These are phyloP conservation scores for Paramacrobiotus metropolitanus DNA, from an alignment of 1,140 invertebrate species.

Conservation along the genomic window DNA sequence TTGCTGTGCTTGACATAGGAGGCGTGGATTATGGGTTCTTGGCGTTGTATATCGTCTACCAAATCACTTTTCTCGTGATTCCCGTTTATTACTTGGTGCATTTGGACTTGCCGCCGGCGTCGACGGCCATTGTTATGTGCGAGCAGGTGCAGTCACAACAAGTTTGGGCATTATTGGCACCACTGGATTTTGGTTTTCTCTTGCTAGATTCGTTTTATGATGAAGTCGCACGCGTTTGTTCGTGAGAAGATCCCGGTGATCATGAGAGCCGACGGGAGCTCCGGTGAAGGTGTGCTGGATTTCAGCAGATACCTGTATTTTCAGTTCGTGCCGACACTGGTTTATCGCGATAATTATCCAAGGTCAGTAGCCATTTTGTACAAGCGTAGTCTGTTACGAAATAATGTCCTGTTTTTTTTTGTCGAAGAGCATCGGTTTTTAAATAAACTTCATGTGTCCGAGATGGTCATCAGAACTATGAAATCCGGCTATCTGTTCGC, in stretches of 20 bases:
- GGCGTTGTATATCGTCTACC: conserved; percentile 19
- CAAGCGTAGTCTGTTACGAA: too few relatives aligned
- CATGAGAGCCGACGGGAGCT: conserved; percentile 6
- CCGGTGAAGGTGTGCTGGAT: conserved; percentile 26
- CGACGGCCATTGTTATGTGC: conserved; percentile 30
- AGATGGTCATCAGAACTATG: too few relatives aligned
- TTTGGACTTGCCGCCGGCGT: conserved; percentile 32
- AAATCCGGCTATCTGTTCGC: too few relatives aligned
- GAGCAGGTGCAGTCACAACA: conserved; percentile 27
- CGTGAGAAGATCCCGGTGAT: conserved; percentile 35
- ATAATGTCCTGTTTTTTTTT: too few relatives aligned
- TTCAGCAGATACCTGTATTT: conserved; percentile 59
- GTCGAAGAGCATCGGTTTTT: too few relatives aligned
- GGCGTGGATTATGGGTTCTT: conserved; percentile 21
- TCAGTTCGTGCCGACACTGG: conserved; percentile 60
- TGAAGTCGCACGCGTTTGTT: conserved; percentile 64
- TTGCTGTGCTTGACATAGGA: too few relatives aligned
- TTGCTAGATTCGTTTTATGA: conserved; percentile 46
- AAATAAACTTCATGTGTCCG: too few relatives aligned
- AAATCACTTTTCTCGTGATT: conserved; percentile 24
- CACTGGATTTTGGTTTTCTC: conserved; percentile 10
- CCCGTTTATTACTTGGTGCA: conserved; percentile 27
- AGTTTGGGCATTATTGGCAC: neutral
- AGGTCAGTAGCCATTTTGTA: too few relatives aligned
- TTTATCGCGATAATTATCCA: conserved; percentile 62